These are phyloP conservation scores for Achatina immaculata DNA, from an alignment of 1,140 invertebrate species.

Conservation along the genomic window DNA sequence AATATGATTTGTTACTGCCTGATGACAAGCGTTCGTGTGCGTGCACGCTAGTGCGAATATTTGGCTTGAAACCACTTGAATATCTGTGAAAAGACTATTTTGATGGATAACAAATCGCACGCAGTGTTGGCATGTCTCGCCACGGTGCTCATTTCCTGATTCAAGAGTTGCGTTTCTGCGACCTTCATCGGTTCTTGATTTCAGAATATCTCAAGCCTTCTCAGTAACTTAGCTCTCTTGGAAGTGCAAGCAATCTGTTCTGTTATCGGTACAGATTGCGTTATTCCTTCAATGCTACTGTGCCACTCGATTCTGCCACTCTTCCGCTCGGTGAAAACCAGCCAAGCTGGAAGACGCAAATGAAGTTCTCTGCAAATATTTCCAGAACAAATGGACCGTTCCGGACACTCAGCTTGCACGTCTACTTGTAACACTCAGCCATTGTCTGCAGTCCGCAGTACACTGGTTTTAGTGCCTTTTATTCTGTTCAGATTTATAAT, in stretches of 20 bases:
- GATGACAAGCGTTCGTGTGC: background rate
- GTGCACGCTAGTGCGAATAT: background rate
- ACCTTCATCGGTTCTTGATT: background rate
- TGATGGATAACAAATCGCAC: background rate
- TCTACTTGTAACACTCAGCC: background rate
- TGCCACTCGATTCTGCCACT: background rate
- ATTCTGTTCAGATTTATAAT: background rate
- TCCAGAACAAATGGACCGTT: constrained; percentile 4
- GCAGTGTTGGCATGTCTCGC: constrained; percentile 7
- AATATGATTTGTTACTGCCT: background rate
- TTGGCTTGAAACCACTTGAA: background rate
- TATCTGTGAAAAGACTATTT: background rate
- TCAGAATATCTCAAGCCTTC: background rate
- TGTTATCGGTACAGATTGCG: background rate
- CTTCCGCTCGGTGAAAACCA: background rate
- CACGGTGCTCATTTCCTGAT: background rate
- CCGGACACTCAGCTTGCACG: background rate
- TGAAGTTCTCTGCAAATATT: constrained; percentile 2
- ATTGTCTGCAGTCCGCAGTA: background rate
- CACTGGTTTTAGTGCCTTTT: background rate
- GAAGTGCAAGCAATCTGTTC: background rate
- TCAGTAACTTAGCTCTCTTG: background rate
- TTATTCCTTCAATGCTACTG: background rate
- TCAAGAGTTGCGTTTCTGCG: background rate
- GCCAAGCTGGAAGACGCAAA: constrained; percentile 8